A percentile compares a stretch with the other conserved stretches of the same genome.
Evolutionary conservation across 2,797 vertebrate species (phyloP).

Genomic region (Sebastes trivittatus): DNA sequence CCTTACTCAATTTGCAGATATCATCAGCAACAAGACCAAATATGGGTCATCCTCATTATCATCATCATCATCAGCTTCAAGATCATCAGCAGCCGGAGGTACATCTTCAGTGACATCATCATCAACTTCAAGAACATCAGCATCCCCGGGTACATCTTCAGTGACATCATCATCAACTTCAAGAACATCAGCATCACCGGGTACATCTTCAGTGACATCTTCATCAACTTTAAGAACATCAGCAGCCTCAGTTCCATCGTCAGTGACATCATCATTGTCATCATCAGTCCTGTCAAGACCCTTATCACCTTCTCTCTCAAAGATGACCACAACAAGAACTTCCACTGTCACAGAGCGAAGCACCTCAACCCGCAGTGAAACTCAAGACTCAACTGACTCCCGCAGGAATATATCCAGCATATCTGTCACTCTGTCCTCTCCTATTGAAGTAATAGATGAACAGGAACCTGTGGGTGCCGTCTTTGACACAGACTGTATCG

Average conservation of each 20-base stretch:
- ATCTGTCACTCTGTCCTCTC: slow-evolving; percentile 76
- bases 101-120: slow-evolving; percentile 20
- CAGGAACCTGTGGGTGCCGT: slow-evolving; percentile 93
- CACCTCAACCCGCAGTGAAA: slow-evolving; percentile 12
- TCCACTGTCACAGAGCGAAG: slow-evolving; percentile 49
- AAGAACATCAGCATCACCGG: background rate
- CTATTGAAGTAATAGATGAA: slow-evolving; percentile 84
- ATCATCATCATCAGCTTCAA: slow-evolving; percentile 5
- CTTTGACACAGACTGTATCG: slow-evolving; percentile 92
- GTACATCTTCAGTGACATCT: slow-evolving; percentile 4
- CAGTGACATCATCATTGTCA: slow-evolving; percentile 23
- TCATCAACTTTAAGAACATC: slow-evolving; percentile 18
- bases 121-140: slow-evolving; percentile 13
- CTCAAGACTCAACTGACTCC: slow-evolving; percentile 74
- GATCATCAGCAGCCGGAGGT: background rate
- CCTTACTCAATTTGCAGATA: slow-evolving; percentile 91
- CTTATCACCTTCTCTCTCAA: slow-evolving; percentile 55
- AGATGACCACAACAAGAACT: slow-evolving; percentile 62
- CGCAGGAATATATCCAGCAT: slow-evolving; percentile 76
- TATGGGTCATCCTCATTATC: background rate
- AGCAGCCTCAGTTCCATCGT: background rate
- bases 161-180: slow-evolving; percentile 15
- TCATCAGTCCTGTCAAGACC: slow-evolving; percentile 36
- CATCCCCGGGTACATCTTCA: background rate
- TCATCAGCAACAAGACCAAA: slow-evolving; percentile 85